phyloP scores from a whole-genome alignment of 2,113 vertebrate genomes.

The Brachyhypopomus occidentalis region DNA sequence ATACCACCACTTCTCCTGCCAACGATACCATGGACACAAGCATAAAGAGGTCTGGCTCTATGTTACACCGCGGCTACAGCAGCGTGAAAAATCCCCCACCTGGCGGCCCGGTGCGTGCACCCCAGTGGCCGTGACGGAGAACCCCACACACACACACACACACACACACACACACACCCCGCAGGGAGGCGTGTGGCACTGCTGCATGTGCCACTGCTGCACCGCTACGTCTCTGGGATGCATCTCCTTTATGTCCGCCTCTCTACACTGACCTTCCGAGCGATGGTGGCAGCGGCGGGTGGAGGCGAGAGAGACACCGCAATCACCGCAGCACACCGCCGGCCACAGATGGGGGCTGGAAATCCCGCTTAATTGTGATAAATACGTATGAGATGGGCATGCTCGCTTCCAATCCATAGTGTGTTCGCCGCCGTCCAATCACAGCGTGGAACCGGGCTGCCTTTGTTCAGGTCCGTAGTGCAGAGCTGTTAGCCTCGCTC shows the following conservation, averaged over 20 bases:
- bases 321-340: constrained; percentile 54
- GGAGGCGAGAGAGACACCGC: constrained; percentile 41
- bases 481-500: constrained; percentile 31
- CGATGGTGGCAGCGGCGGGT: constrained; percentile 47
- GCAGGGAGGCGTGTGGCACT: constrained; percentile 48
- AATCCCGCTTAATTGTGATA: constrained; percentile 60
- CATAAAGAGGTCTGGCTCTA: constrained; percentile 35
- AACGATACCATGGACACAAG: constrained; percentile 29
- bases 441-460: constrained; percentile 32
- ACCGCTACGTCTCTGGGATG: constrained; percentile 57
- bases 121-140: constrained; percentile 48
- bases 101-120: constrained; percentile 36
- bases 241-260: constrained; percentile 61
- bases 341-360: constrained; percentile 49
- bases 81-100: constrained; percentile 35
- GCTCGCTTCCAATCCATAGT: constrained; percentile 39
- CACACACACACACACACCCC: background rate
- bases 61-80: constrained; percentile 31
- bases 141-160: background rate
- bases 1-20: constrained; percentile 22
- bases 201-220: constrained; percentile 49
- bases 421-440: constrained; percentile 28
- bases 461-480: constrained; percentile 44
- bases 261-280: constrained; percentile 63
- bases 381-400: constrained; percentile 53